Evolutionary conservation across 2,113 vertebrate genomes (phyloP).

Genomic region (Lagopus muta): DNA sequence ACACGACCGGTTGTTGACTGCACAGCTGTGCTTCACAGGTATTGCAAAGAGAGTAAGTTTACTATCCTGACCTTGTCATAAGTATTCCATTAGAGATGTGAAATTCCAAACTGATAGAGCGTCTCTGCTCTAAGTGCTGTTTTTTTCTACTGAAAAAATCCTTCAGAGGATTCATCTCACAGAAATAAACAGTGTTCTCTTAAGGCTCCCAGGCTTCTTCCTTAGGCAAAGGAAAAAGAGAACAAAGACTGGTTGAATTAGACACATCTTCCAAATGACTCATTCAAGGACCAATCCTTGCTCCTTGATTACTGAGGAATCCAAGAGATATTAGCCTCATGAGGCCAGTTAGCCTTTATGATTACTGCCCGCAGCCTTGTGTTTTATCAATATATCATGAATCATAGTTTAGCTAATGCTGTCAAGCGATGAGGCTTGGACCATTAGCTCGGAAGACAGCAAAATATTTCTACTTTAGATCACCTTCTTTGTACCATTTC

Average conservation of each 20-base stretch:
- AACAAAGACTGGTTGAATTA: not conserved
- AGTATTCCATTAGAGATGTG: not conserved
- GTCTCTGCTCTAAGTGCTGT: not conserved
- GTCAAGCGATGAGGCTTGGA: slow-evolving; percentile 22
- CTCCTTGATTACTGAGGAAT: slow-evolving; percentile 8
- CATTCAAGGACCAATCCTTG: slow-evolving; percentile 23
- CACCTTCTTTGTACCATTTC: not conserved
- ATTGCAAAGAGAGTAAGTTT: not conserved
- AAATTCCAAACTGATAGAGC: not conserved
- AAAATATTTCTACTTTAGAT: not conserved
- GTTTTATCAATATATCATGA: slow-evolving; percentile 18
- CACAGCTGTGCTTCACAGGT: not conserved
- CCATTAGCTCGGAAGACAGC: slow-evolving; percentile 32
- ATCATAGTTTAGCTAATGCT: not conserved
- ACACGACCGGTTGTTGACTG: not conserved
- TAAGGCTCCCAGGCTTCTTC: not conserved
- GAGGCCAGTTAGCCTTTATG: slow-evolving; percentile 34
- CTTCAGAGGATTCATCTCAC: not conserved
- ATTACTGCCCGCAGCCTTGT: slow-evolving; percentile 28
- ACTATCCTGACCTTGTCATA: not conserved
- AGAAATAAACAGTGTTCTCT: not conserved
- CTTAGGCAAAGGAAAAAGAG: not conserved
- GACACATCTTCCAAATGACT: not conserved
- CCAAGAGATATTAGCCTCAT: slow-evolving; percentile 30
- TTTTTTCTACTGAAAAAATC: not conserved